Evolutionary conservation across 2,797 vertebrate species (phyloP).

Genomic region (Martes flavigula): DNA sequence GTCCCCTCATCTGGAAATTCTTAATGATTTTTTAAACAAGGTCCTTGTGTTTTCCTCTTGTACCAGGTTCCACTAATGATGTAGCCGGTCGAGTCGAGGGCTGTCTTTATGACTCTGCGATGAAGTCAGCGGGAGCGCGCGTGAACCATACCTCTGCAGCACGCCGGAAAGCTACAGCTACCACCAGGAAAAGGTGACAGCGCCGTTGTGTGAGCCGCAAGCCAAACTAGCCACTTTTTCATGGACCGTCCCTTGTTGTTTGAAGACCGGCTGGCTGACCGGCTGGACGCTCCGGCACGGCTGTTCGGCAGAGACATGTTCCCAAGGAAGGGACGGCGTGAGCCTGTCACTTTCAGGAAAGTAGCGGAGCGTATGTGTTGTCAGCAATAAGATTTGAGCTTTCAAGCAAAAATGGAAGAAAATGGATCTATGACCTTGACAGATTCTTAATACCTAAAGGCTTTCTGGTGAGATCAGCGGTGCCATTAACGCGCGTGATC

Average conservation of each 20-base stretch:
- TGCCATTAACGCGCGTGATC: background rate
- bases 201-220: background rate
- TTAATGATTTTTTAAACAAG: background rate
- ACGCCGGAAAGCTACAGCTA: fast-evolving
- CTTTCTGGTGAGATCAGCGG: background rate
- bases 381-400: background rate
- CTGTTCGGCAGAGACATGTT: background rate
- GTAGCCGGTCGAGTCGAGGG: background rate
- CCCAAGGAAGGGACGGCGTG: background rate
- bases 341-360: background rate
- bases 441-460: background rate
- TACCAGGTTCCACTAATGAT: background rate
- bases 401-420: background rate
- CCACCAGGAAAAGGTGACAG: fast-evolving
- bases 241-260: fast-evolving
- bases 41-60: background rate
- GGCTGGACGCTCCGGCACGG: background rate
- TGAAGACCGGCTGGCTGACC: background rate
- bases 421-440: background rate
- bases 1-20: no score
- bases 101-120: background rate
- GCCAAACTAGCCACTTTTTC: background rate
- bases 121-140: background rate
- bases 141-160: background rate
- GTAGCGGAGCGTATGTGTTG: background rate